These are phyloP conservation scores for Cossypha polioptera DNA, from an alignment of 2,797 vertebrate species.

Conservation along the genomic window DNA sequence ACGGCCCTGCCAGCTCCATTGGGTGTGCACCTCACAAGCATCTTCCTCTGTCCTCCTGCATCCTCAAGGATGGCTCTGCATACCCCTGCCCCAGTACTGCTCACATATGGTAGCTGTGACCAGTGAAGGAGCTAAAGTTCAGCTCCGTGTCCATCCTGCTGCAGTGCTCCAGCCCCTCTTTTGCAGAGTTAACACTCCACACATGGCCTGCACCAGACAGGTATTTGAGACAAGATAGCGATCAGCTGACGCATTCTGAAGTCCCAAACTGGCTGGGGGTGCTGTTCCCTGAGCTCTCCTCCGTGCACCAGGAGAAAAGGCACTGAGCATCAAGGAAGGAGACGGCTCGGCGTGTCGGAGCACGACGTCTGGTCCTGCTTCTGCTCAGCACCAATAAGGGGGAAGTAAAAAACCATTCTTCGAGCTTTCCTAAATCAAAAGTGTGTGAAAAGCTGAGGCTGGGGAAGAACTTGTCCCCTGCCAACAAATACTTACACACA, in stretches of 20 bases:
- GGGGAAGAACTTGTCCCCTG: constrained; percentile 1
- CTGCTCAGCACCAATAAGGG: neutral
- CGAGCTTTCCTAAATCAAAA: constrained; percentile 29
- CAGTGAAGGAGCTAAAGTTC: neutral
- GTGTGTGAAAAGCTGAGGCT: neutral
- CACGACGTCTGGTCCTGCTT: neutral
- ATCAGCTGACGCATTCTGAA: neutral
- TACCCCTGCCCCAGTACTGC: neutral
- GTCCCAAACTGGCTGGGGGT: neutral
- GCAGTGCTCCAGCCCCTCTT: neutral
- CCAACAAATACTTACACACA: neutral
- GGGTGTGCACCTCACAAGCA: neutral
- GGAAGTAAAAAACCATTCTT: constrained; percentile 22
- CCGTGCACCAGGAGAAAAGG: neutral
- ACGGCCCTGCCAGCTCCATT: neutral
- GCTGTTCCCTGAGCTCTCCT: neutral
- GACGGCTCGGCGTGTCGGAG: neutral
- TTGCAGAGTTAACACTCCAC: neutral
- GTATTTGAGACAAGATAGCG: constrained; percentile 13
- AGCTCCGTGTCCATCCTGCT: neutral
- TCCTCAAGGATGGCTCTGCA: neutral
- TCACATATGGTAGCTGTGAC: neutral
- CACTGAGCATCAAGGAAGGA: neutral
- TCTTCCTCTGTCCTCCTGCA: neutral
- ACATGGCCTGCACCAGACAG: constrained; percentile 14